A percentile compares a stretch with the other conserved stretches of the same genome.
These are phyloP conservation scores for Calliopsis andreniformis DNA, from an alignment of 1,140 invertebrate genomes.

Conservation along the genomic window DNA sequence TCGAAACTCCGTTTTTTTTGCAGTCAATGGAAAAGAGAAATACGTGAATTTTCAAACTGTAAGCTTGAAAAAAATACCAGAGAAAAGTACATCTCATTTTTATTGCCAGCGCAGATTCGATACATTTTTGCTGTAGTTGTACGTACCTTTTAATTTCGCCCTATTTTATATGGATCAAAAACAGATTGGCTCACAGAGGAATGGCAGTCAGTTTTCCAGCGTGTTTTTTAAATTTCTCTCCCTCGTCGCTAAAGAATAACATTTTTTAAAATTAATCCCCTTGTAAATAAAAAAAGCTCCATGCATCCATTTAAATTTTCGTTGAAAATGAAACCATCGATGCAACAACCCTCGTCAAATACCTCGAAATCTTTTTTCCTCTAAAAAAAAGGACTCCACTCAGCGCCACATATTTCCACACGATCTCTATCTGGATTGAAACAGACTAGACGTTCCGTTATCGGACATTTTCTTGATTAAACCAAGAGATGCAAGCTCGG, in stretches of 20 bases:
- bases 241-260: too few species aligned
- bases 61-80: too few species aligned
- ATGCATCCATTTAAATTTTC: too few species aligned
- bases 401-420: neutral
- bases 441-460: neutral
- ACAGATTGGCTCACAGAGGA: neutral
- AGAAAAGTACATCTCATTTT: too few species aligned
- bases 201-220: too few species aligned
- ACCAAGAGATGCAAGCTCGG: slow-evolving; percentile 20
- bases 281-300: too few species aligned
- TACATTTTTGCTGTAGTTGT: neutral
- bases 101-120: neutral
- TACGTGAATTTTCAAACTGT: too few species aligned
- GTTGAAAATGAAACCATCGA: too few species aligned
- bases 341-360: too few species aligned
- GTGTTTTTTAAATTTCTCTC: too few species aligned
- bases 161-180: neutral
- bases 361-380: too few species aligned
- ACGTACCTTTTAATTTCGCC: neutral
- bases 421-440: neutral
- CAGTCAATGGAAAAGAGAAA: neutral
- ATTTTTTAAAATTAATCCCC: neutral
- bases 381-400: too few species aligned
- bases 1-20: neutral
- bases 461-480: slow-evolving; percentile 46